Percentiles rank a stretch among this genome's conserved stretches.
Evolutionary conservation across 2,888 invertebrate genomes (phyloP).

Genomic region (Eumacrocentrus americanus): DNA sequence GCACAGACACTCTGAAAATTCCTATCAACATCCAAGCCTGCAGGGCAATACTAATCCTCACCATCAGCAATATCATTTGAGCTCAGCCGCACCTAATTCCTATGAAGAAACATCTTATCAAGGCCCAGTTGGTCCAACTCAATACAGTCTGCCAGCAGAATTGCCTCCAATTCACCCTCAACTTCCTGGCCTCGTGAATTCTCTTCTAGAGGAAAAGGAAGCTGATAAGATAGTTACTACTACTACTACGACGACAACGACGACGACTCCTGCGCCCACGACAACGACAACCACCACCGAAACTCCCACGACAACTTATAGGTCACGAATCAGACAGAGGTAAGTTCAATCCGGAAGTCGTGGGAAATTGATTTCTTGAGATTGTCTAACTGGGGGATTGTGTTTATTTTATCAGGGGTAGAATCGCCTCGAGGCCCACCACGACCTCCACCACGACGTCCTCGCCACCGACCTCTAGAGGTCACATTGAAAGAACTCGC

Average conservation of each 20-base stretch:
- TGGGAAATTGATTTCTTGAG: neutral
- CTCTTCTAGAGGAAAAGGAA: constrained; percentile 64
- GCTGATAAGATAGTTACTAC: constrained; percentile 29
- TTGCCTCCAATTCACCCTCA: constrained; percentile 67
- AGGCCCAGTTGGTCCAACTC: constrained; percentile 57
- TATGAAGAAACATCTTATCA: constrained; percentile 32
- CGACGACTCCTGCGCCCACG: constrained; percentile 44
- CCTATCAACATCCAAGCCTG: constrained; percentile 36
- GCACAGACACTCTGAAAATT: constrained; percentile 32
- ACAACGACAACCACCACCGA: constrained; percentile 44
- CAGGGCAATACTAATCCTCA: constrained; percentile 17
- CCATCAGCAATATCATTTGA: constrained; percentile 37
- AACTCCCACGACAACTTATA: constrained; percentile 46
- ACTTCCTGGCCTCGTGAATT: constrained; percentile 68
- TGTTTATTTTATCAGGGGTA: constrained; percentile 40
- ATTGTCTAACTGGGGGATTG: neutral
- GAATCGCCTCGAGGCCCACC: constrained; percentile 44
- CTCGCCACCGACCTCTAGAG: constrained; percentile 37
- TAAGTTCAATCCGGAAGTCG: constrained; percentile 27
- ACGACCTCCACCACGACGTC: constrained; percentile 46
- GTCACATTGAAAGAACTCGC: constrained; percentile 44
- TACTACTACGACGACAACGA: constrained; percentile 32
- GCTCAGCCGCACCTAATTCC: constrained; percentile 31
- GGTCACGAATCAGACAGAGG: constrained; percentile 50
- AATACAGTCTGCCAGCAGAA: constrained; percentile 65